A percentile compares a stretch with the other conserved stretches of the same genome.
These are phyloP conservation scores for Corvus moneduloides DNA, from an alignment of 2,113 vertebrate species.

Conservation along the genomic window DNA sequence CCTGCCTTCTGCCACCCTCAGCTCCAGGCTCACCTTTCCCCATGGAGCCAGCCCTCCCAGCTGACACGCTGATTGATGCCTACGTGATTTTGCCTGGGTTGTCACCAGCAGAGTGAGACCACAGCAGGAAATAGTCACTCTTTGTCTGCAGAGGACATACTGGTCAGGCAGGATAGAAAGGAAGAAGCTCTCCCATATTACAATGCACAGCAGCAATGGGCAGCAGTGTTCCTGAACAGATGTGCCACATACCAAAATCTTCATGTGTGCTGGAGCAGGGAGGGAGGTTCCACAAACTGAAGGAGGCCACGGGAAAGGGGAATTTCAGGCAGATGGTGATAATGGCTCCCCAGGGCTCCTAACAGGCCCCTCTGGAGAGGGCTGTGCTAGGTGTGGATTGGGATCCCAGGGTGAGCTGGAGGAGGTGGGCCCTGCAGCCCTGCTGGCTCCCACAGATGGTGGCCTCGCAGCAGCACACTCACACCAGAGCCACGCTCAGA, in stretches of 20 bases:
- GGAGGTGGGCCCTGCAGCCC: neutral
- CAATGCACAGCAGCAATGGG: neutral
- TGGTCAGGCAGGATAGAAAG: neutral
- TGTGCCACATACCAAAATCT: neutral
- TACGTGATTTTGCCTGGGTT: neutral
- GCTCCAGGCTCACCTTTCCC: neutral
- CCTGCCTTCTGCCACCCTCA: neutral
- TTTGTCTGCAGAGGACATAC: neutral
- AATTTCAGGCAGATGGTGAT: neutral
- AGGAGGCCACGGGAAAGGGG: neutral
- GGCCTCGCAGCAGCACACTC: accelerated
- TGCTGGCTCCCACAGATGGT: neutral
- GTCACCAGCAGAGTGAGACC: neutral
- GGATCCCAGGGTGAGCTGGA: neutral
- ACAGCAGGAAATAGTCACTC: neutral
- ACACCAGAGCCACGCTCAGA: neutral
- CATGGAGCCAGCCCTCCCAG: accelerated
- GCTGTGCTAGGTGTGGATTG: neutral
- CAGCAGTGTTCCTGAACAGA: neutral
- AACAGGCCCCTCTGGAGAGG: neutral
- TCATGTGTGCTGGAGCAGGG: neutral
- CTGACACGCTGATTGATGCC: neutral
- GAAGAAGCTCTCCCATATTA: neutral
- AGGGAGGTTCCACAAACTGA: neutral
- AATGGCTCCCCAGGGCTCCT: neutral